Evolutionary conservation across 92 coral and sea anemone species (phyloP).

Genomic region (Paragorgia papillata): DNA sequence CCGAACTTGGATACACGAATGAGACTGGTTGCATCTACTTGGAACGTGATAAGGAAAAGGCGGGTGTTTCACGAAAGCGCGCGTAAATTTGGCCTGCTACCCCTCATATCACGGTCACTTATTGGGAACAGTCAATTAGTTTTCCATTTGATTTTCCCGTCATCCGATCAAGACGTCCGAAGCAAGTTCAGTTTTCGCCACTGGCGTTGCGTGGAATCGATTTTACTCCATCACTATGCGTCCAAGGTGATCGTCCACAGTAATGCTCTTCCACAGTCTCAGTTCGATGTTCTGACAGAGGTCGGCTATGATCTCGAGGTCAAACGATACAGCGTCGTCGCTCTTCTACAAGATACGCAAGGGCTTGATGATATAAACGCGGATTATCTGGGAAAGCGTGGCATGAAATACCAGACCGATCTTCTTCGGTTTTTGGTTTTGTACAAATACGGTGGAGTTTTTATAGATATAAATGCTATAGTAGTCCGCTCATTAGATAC

Average conservation of each 20-base stretch:
- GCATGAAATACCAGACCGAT: slow-evolving; percentile 23
- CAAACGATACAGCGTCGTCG: slow-evolving; percentile 20
- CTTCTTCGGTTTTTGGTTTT: slow-evolving; percentile 21
- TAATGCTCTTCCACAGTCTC: slow-evolving; percentile 30
- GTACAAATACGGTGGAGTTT: slow-evolving; percentile 45
- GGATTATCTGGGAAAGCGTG: too few species aligned
- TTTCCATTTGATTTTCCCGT: slow-evolving; percentile 27
- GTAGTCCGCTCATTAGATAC: slow-evolving; percentile 17
- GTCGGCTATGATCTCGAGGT: slow-evolving; percentile 48
- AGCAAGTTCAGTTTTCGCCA: slow-evolving; percentile 29
- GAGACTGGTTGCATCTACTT: slow-evolving; percentile 31
- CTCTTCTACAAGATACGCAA: slow-evolving; percentile 19
- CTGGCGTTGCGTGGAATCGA: slow-evolving; percentile 49
- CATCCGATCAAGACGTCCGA: not conserved
- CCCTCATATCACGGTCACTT: not conserved
- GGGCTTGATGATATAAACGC: too few species aligned
- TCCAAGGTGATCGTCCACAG: slow-evolving; percentile 45
- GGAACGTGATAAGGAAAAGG: slow-evolving; percentile 39
- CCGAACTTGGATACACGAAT: slow-evolving; percentile 19
- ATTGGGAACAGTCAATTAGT: not conserved
- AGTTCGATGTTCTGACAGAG: slow-evolving; percentile 41
- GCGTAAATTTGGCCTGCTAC: slow-evolving; percentile 33
- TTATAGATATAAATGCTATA: slow-evolving; percentile 29
- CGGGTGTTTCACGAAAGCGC: slow-evolving; percentile 23
- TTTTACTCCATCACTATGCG: slow-evolving; percentile 36